Evolutionary conservation across 2,888 invertebrate genomes (phyloP).

Genomic region (Kryphioiulus occultus): DNA sequence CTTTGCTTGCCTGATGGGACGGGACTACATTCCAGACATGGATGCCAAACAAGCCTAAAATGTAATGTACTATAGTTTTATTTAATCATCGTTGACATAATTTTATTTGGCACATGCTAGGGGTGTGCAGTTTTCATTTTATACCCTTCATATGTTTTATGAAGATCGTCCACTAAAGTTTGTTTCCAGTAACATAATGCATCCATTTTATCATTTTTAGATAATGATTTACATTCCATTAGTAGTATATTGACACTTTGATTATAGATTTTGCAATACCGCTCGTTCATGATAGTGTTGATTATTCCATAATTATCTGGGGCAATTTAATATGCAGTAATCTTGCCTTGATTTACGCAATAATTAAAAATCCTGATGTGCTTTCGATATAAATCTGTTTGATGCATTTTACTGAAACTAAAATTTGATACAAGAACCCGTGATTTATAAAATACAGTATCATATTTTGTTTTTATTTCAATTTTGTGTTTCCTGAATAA

Average conservation of each 20-base stretch:
- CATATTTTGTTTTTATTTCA: conserved; percentile 8
- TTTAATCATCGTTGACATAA: conserved; percentile 31
- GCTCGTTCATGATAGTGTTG: background rate
- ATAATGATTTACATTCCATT: background rate
- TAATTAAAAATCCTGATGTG: background rate
- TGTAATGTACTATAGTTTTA: conserved; percentile 9
- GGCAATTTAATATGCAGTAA: background rate
- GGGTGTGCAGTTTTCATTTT: background rate
- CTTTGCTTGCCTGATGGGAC: conserved; percentile 98
- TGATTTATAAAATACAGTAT: conserved; percentile 10
- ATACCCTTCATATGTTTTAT: background rate
- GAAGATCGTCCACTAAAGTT: background rate
- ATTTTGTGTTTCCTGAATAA: conserved; percentile 3
- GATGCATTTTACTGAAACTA: background rate
- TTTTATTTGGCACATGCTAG: conserved; percentile 27
- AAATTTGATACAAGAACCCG: conserved; percentile 4
- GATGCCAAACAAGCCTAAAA: conserved; percentile 62
- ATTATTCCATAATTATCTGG: background rate
- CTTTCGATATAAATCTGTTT: background rate
- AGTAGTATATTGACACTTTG: background rate
- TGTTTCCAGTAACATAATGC: background rate
- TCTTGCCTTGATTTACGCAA: background rate
- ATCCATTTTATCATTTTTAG: conserved; percentile 7
- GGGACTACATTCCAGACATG: conserved; percentile 93
- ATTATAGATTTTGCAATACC: background rate